A percentile compares a stretch with the other conserved stretches of the same genome.
These are phyloP conservation scores for Eulithis testata DNA, from an alignment of 2,888 invertebrate genomes.

Conservation along the genomic window DNA sequence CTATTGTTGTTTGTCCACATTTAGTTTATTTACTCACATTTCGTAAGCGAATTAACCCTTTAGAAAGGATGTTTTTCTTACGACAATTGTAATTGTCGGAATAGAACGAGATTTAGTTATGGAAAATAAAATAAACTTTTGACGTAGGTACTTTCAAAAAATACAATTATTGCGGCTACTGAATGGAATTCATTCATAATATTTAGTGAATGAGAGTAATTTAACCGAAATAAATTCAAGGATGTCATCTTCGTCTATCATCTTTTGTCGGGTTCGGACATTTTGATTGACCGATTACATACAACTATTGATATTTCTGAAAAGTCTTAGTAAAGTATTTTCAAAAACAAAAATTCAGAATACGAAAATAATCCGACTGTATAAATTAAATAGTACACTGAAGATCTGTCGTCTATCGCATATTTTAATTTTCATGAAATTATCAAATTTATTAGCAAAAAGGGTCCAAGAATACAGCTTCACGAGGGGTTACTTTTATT, in stretches of 20 bases:
- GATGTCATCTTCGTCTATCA: background rate
- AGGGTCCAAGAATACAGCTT: no score
- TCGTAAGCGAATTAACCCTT: slow-evolving; percentile 61
- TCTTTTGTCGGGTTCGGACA: slow-evolving; percentile 5
- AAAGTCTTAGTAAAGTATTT: no score
- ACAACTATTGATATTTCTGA: background rate
- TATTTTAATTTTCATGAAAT: no score
- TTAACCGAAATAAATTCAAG: slow-evolving; percentile 4
- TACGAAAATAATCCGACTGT: no score
- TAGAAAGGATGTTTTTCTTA: slow-evolving; percentile 73
- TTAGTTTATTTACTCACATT: slow-evolving; percentile 72
- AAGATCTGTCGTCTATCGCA: no score
- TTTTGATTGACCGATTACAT: slow-evolving; percentile 8
- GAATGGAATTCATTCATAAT: slow-evolving; percentile 35
- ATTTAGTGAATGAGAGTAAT: slow-evolving; percentile 30
- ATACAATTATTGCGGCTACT: slow-evolving; percentile 52
- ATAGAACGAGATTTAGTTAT: slow-evolving; percentile 57
- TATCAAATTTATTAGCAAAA: no score
- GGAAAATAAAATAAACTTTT: slow-evolving; percentile 38
- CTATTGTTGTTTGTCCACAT: slow-evolving; percentile 78
- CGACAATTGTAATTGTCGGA: slow-evolving; percentile 52
- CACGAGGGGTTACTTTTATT: no score
- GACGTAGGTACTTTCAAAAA: slow-evolving; percentile 33
- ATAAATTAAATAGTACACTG: no score
- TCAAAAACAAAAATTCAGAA: no score